Percentiles rank a stretch among this genome's conserved stretches.
Conservation (phyloP, 2,888 invertebrate species). For the Tridacna gigas region DNA sequence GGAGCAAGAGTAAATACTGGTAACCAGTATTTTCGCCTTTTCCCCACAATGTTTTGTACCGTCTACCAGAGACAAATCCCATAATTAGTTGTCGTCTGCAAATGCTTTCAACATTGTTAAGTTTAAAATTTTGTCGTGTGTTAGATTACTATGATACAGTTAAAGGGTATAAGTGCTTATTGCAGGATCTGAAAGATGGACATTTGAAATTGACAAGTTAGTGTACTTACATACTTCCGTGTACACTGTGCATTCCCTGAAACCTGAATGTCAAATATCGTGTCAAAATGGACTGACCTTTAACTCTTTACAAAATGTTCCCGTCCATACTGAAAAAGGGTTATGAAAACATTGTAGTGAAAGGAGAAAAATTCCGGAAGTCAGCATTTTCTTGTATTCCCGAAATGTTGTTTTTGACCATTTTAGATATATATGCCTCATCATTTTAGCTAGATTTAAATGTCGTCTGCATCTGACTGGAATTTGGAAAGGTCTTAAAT, state of each 20-base stretch:
- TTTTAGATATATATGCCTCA: too few relatives aligned
- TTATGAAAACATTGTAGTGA: not conserved
- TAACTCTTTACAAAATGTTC: not conserved
- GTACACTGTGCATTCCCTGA: not conserved
- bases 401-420: not conserved
- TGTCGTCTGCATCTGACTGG: not conserved
- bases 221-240: not conserved
- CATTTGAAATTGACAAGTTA: not conserved
- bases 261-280: constrained; percentile 2
- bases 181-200: too few relatives aligned
- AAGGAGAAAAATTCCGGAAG: not conserved
- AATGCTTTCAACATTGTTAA: too few relatives aligned
- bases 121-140: too few relatives aligned
- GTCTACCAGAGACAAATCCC: too few relatives aligned
- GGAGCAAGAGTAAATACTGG: too few relatives aligned
- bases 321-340: not conserved
- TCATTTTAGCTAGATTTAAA: not conserved
- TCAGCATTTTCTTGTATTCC: not conserved
- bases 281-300: not conserved
- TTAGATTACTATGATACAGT: too few relatives aligned
- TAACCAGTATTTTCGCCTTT: too few relatives aligned
- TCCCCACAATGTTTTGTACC: too few relatives aligned
- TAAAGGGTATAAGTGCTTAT: too few relatives aligned
- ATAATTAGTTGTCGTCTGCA: too few relatives aligned
- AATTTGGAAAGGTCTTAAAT: too few relatives aligned